These are phyloP conservation scores for Baronia brevicornis DNA, from an alignment of 2,888 invertebrate species.

Conservation along the genomic window DNA sequence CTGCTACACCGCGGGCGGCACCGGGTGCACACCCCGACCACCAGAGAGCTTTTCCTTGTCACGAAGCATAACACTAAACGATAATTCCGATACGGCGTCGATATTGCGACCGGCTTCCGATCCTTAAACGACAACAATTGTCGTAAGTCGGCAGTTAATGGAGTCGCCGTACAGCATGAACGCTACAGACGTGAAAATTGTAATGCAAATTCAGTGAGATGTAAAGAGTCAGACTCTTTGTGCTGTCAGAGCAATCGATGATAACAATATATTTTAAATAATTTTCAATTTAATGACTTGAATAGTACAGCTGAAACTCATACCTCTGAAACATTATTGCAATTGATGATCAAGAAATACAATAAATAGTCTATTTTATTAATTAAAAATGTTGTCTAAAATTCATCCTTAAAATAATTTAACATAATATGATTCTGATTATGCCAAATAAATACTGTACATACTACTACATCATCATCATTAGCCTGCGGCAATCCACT, in stretches of 20 bases:
- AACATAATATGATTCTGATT: too few relatives aligned
- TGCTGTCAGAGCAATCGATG: constrained; percentile 17
- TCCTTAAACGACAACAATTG: constrained; percentile 65
- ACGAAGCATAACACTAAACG: constrained; percentile 68
- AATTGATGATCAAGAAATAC: too few relatives aligned
- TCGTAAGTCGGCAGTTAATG: constrained; percentile 58
- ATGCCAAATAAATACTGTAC: too few relatives aligned
- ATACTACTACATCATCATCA: too few relatives aligned
- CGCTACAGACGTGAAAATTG: constrained; percentile 12
- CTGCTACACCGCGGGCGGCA: constrained; percentile 30
- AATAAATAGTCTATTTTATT: too few relatives aligned
- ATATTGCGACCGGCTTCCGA: constrained; percentile 50
- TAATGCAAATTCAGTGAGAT: constrained; percentile 11
- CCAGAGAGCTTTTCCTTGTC: constrained; percentile 71
- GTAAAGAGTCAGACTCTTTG: too few relatives aligned
- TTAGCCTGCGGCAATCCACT: too few relatives aligned
- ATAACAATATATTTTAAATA: background rate
- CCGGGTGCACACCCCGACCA: constrained; percentile 38
- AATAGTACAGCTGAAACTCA: too few relatives aligned
- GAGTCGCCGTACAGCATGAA: constrained; percentile 30
- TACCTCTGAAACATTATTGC: too few relatives aligned
- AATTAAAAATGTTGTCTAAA: too few relatives aligned
- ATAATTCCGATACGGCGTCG: constrained; percentile 57
- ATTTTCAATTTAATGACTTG: background rate
- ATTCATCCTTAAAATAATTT: too few relatives aligned